Percentiles rank a stretch among this genome's conserved stretches.
phyloP scores from a whole-genome alignment of 2,888 invertebrate species.

The Drosophila greeni region DNA sequence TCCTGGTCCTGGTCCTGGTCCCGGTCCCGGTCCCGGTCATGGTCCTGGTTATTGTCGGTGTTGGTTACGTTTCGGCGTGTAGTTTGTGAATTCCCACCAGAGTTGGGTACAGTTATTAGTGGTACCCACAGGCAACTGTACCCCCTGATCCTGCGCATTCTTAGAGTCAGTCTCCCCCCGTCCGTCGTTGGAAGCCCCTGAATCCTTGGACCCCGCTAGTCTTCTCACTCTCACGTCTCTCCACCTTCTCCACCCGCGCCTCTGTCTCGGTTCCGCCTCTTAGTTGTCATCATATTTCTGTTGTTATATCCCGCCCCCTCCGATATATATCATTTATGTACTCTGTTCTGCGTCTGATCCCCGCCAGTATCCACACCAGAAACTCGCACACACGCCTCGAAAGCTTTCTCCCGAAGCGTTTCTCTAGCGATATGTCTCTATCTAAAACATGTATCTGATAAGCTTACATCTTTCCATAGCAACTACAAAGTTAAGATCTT shows the following conservation, averaged over 20 bases:
- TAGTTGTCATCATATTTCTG: slow-evolving; percentile 29
- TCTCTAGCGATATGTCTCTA: slow-evolving; percentile 43
- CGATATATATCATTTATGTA: slow-evolving; percentile 24
- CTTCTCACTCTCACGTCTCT: slow-evolving; percentile 7
- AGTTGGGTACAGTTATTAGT: slow-evolving; percentile 29
- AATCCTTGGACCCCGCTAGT: slow-evolving; percentile 1
- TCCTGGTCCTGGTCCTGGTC: slow-evolving; percentile 27
- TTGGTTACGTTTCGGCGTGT: slow-evolving; percentile 53
- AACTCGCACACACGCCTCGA: slow-evolving; percentile 30
- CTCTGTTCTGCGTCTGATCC: slow-evolving; percentile 31
- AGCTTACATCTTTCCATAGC: slow-evolving; percentile 52
- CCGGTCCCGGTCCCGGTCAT: slow-evolving; percentile 27
- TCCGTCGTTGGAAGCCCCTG: slow-evolving; percentile 13
- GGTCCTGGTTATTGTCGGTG: slow-evolving; percentile 61
- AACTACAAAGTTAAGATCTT: slow-evolving; percentile 46
- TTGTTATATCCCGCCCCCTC: background rate
- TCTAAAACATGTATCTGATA: slow-evolving; percentile 51
- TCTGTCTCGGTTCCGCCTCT: slow-evolving; percentile 22
- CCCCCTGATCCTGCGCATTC: slow-evolving; percentile 7
- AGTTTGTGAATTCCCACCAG: no score
- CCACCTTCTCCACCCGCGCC: background rate
- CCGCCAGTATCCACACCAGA: slow-evolving; percentile 14
- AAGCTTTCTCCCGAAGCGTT: slow-evolving; percentile 41
- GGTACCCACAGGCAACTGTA: slow-evolving; percentile 21
- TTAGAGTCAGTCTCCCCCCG: slow-evolving; percentile 1